These are phyloP conservation scores for Acromyrmex echinatior DNA, from an alignment of 1,140 invertebrate genomes.

Conservation along the genomic window DNA sequence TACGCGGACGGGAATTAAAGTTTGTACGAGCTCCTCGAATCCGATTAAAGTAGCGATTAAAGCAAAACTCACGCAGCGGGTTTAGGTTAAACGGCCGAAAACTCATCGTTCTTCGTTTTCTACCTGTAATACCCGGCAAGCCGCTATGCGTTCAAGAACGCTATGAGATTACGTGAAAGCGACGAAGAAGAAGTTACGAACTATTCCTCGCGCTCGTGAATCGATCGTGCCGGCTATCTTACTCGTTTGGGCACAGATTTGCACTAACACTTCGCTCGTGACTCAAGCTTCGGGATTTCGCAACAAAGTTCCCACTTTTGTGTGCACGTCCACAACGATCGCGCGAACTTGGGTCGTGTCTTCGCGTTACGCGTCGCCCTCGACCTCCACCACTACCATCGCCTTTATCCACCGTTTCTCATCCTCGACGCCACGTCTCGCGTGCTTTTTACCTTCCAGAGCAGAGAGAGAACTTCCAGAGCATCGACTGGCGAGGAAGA, in stretches of 20 bases:
- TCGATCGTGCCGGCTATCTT: conserved; percentile 38
- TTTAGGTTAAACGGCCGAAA: conserved; percentile 57
- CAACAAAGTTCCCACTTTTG: conserved; percentile 51
- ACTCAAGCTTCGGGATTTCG: conserved; percentile 31
- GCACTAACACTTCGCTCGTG: conserved; percentile 31
- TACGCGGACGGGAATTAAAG: conserved; percentile 55
- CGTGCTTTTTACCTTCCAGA: conserved; percentile 51
- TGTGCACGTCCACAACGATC: conserved; percentile 38
- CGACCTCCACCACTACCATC: not conserved
- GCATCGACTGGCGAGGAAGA: not conserved
- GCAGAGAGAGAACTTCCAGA: conserved; percentile 41
- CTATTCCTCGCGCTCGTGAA: conserved; percentile 43
- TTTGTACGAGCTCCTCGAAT: conserved; percentile 17
- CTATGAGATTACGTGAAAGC: conserved; percentile 38
- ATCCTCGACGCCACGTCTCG: conserved; percentile 22
- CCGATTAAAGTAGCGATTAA: conserved; percentile 59
- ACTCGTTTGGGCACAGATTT: conserved; percentile 36
- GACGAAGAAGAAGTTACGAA: conserved; percentile 42
- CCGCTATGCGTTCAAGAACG: conserved; percentile 18
- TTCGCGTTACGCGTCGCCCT: conserved; percentile 26
- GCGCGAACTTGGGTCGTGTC: conserved; percentile 52
- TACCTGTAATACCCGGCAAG: conserved; percentile 9
- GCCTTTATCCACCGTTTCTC: conserved; percentile 18
- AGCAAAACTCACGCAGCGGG: conserved; percentile 48
- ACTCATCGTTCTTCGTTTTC: conserved; percentile 48